These are phyloP conservation scores for Goniozus legneri DNA, from an alignment of 1,140 invertebrate species.

Conservation along the genomic window DNA sequence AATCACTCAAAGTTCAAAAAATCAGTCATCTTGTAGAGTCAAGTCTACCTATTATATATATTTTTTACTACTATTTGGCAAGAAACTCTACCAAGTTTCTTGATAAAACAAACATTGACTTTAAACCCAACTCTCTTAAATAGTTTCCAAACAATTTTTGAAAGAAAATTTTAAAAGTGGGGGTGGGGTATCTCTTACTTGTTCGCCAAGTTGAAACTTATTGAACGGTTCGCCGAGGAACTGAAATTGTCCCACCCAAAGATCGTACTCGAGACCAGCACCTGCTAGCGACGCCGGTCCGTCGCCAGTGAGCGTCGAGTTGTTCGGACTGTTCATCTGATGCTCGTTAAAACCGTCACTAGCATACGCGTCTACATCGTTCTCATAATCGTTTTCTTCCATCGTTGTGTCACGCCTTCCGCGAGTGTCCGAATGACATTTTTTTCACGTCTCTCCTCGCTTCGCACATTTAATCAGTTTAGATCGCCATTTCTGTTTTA, in stretches of 20 bases:
- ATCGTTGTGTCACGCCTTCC: constrained; percentile 10
- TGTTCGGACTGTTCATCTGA: constrained; percentile 7
- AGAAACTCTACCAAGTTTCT: too few relatives aligned
- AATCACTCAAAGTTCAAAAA: too few relatives aligned
- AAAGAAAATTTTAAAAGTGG: not conserved
- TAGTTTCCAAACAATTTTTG: not conserved
- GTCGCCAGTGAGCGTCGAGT: constrained; percentile 19
- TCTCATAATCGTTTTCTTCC: constrained; percentile 12
- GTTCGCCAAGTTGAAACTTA: constrained; percentile 28
- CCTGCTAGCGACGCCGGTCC: constrained; percentile 25
- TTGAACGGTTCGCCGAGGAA: constrained; percentile 67
- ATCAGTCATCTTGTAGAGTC: too few relatives aligned
- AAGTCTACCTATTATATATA: too few relatives aligned
- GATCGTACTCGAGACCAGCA: constrained; percentile 68
- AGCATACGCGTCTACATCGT: too few relatives aligned
- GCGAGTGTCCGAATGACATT: constrained; percentile 11
- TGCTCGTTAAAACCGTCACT: too few relatives aligned
- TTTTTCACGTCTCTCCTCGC: constrained; percentile 11
- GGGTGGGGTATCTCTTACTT: constrained; percentile 30
- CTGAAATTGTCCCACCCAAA: constrained; percentile 84
- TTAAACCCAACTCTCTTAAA: too few relatives aligned
- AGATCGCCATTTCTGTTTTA: not conserved
- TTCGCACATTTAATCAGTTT: not conserved
- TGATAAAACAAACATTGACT: too few relatives aligned
- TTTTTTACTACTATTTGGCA: too few relatives aligned